Conservation (phyloP, 2,888 invertebrate species). For the Archips xylosteana region DNA sequence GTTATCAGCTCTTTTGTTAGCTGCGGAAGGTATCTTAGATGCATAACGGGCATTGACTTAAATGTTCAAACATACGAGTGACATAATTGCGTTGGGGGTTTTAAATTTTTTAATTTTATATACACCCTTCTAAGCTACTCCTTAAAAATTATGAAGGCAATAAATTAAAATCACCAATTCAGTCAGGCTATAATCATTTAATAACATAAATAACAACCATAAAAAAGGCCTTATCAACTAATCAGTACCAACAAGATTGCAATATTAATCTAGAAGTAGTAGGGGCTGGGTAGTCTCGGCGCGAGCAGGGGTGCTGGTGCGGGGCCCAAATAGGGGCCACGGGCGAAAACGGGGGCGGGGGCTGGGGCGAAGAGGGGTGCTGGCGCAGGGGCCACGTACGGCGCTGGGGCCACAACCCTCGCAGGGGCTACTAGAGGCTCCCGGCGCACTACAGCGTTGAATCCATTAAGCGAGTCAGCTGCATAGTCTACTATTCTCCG, state of each 20-base stretch:
- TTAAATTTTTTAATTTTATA: no score
- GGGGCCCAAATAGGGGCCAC: constrained; percentile 54
- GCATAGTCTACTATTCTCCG: constrained; percentile 84
- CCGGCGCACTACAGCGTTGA: constrained; percentile 85
- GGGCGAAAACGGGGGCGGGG: constrained; percentile 60
- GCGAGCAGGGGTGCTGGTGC: constrained; percentile 59
- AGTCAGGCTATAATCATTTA: constrained; percentile 59
- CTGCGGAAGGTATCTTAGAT: no score
- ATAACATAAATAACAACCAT: constrained; percentile 77
- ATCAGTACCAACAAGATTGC: constrained; percentile 74
- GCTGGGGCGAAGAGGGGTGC: constrained; percentile 59
- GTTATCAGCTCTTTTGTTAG: no score
- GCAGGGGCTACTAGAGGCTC: constrained; percentile 75
- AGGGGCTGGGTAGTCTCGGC: constrained; percentile 70
- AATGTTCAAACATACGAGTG: no score
- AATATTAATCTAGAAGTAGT: constrained; percentile 79
- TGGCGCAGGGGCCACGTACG: constrained; percentile 57
- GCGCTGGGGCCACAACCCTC: constrained; percentile 59
- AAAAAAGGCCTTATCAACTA: constrained; percentile 62
- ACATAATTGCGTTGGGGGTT: no score
- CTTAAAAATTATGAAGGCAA: not conserved
- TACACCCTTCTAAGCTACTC: no score
- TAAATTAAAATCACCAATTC: constrained; percentile 9
- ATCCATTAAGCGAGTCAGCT: constrained; percentile 84
- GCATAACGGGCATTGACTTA: no score